phyloP scores from a whole-genome alignment of 2,888 invertebrate species.

The Lagria hirta region DNA sequence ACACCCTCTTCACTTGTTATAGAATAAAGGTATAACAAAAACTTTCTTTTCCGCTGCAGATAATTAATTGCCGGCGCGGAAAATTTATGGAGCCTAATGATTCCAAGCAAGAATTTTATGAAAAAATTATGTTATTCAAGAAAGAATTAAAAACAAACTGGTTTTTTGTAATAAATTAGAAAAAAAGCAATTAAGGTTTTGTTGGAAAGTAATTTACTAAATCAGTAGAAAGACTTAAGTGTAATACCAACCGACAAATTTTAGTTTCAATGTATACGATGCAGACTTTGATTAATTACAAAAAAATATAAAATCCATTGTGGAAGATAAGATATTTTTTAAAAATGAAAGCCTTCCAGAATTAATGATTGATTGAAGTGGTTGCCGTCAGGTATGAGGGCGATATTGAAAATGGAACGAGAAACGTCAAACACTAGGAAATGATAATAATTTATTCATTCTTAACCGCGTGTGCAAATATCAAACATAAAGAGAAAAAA shows the following conservation, averaged over 20 bases:
- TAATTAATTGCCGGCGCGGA: background rate
- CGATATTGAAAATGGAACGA: background rate
- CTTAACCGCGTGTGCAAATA: too few species aligned
- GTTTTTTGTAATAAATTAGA: too few species aligned
- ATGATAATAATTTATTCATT: background rate
- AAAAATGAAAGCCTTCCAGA: background rate
- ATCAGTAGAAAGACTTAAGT: background rate
- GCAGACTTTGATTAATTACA: conserved; percentile 2
- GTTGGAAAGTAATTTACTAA: background rate
- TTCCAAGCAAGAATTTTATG: too few species aligned
- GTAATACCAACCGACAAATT: conserved; percentile 3
- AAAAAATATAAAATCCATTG: conserved; percentile 1
- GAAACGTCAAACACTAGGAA: background rate
- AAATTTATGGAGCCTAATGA: background rate
- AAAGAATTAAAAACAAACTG: too few species aligned
- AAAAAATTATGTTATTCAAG: too few species aligned
- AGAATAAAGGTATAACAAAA: background rate
- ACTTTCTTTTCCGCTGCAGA: background rate
- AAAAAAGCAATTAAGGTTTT: too few species aligned
- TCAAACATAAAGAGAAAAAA: too few species aligned
- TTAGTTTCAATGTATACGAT: too few species aligned
- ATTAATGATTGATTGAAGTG: conserved; percentile 5
- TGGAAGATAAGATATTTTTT: background rate
- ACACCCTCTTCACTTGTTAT: conserved; percentile 8
- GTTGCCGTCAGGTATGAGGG: background rate